phyloP scores from a whole-genome alignment of 2,888 invertebrate species.

The Zaprionus obscuricornis region DNA sequence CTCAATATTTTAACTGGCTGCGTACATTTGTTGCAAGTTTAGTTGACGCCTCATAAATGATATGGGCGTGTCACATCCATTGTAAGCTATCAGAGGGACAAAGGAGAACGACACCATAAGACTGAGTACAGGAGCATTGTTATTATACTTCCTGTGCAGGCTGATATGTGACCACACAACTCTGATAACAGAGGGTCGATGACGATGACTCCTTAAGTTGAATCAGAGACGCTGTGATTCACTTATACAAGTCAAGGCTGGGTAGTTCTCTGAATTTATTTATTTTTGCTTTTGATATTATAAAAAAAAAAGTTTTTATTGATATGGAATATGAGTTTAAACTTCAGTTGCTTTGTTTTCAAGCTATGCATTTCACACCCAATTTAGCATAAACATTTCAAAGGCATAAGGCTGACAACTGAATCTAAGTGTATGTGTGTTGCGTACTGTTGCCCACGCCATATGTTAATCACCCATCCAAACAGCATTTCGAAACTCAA shows the following conservation, averaged over 20 bases:
- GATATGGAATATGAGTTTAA: constrained; percentile 3
- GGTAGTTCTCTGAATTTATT: background rate
- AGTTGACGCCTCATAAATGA: constrained; percentile 27
- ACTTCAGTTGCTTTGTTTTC: constrained; percentile 12
- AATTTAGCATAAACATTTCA: constrained; percentile 25
- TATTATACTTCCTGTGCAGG: constrained; percentile 30
- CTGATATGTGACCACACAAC: constrained; percentile 28
- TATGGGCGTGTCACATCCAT: constrained; percentile 41
- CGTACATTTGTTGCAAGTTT: constrained; percentile 21
- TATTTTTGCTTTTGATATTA: background rate
- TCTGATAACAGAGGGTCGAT: constrained; percentile 30
- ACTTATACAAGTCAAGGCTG: constrained; percentile 5
- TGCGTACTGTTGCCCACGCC: constrained; percentile 32
- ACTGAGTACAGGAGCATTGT: constrained; percentile 25
- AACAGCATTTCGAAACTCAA: constrained; percentile 58
- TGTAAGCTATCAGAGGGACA: constrained; percentile 40
- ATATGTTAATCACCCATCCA: constrained; percentile 72
- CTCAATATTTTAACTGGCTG: constrained; percentile 21
- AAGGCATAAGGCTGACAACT: constrained; percentile 4
- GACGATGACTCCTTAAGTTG: constrained; percentile 35
- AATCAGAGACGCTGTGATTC: constrained; percentile 34
- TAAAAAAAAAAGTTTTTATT: background rate
- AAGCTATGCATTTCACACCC: constrained; percentile 13
- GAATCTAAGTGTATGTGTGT: constrained; percentile 31
- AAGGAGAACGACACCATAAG: too few relatives aligned